Evolutionary conservation across 2,797 vertebrate genomes (phyloP), one percentile per base, ranked within the genome.

Genomic region (Danionella dracula): DNA sequence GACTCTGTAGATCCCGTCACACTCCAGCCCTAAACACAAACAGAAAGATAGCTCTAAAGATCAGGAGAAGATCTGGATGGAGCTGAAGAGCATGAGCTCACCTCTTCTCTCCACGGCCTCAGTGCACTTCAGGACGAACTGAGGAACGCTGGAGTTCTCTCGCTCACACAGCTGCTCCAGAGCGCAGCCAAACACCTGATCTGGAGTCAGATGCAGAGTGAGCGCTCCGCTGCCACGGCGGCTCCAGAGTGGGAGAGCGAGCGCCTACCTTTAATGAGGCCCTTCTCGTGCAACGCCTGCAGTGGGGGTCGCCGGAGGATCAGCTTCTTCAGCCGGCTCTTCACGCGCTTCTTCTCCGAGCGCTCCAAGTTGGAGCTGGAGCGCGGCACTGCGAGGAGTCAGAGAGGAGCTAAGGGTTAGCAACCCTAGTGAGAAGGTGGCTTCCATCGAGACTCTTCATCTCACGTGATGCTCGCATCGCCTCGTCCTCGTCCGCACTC

Each of bases 131-230:
- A 78, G 84, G 68, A 97, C 92, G 61, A 96, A 97, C 72, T 88
- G 93, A 68, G 94, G 94, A 63, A 97, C 84, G 0, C 83, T 89
- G 80, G 72, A 82, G 61, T 77, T 87, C 83, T 96, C 94, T 15
- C 94, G 75, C 68, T 93, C 90, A 21, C 95, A 97, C 69, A 97
- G 88, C 58, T 92, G 90, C 71, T 95, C 94, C 84, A 97, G 77
- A 21, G 87, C 62, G 74, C 94, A 97, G 76, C 94, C 94, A 5
- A 97, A 96, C 67, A 97, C 94, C 85, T 96, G 95, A 84, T 96
- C 94, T 97, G 83, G 70, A 45, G 31, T 10, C 54, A 75, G 8
- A 44, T n/a, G n/a, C n/a, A n/a, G n/a, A n/a, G n/a, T n/a, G n/a
- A n/a, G n/a, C n/a, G n/a, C n/a, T n/a, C n/a, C n/a, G n/a, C n/a